Base-by-base conservation (phyloP, 2,797 vertebrate genomes). In the Pygocentrus nattereri region DNA sequence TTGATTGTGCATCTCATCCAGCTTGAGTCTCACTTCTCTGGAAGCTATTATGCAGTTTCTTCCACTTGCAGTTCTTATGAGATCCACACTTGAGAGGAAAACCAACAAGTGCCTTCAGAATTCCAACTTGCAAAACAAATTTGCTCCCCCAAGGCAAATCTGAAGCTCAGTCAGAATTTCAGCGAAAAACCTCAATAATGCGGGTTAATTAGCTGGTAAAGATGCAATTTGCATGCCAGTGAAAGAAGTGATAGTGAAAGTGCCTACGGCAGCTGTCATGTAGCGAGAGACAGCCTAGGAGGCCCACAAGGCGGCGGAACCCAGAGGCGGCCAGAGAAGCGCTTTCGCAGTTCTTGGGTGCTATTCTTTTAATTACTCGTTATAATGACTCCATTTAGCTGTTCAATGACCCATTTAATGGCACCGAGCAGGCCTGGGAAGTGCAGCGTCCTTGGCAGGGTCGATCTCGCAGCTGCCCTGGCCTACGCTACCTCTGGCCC, bases 301-400 rank as follows among this genome's bases (percentile, higher is more conserved):
- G 88, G 89, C 89, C 87, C 89, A 85, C 87, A 92, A 92, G 84
- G 85, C 87, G 84, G 88, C 90, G 88, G 91, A 93, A 94, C 91
- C 90, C 80, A 86, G 87, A 92, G 76, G 73, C 84, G 44, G 18
- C 88, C 89, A 90, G 90, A 89, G 86, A 73, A 86, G 76, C 90
- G 85, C 91, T 91, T 75, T 85, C 82, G 85, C 89, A 93, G 89
- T 92, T 82, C 90, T 93, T 94, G 85, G 85, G 91, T 84, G 73
- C 91, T 91, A 92, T 94, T 94, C 91, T 94, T 94, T 95, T 94
- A 95, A 94, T 95, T 94, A 94, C 92, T 94, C 89, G 89, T 95
- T 91, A 95, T 94, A 95, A 95, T 95, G 94, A 94, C 89, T 93
- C 94, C 93, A 95, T 95, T 95, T 95, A 95, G 93, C 91, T 84